These are phyloP conservation scores for Mactra quadrangularis DNA, from an alignment of 1,140 invertebrate genomes.

Conservation along the genomic window DNA sequence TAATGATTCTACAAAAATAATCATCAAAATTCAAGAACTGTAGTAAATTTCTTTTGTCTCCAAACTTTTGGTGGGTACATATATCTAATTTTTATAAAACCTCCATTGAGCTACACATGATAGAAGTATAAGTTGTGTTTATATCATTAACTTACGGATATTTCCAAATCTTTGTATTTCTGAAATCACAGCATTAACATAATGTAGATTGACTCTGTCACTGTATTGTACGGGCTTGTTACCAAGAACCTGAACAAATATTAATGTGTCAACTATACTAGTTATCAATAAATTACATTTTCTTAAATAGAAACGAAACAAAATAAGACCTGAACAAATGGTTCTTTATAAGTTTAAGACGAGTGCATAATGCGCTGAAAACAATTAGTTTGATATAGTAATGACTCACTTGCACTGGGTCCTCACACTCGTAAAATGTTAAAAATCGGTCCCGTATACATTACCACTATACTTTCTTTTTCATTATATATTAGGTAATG, in stretches of 20 bases:
- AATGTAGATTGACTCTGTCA: constrained; percentile 61
- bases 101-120: background rate
- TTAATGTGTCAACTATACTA: background rate
- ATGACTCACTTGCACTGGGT: too few relatives aligned
- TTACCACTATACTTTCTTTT: too few relatives aligned
- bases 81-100: background rate
- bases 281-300: background rate
- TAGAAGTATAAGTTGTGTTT: background rate
- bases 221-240: constrained; percentile 48
- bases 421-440: too few relatives aligned
- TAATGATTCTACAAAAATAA: too few relatives aligned
- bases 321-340: constrained; percentile 76
- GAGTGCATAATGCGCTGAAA: too few relatives aligned
- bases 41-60: too few relatives aligned
- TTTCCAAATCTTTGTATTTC: constrained; percentile 67
- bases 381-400: too few relatives aligned
- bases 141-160: constrained; percentile 43
- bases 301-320: background rate
- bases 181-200: constrained; percentile 63
- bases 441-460: too few relatives aligned
- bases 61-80: too few relatives aligned
- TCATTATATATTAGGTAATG: too few relatives aligned
- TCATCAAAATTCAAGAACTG: too few relatives aligned
- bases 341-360: background rate
- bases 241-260: constrained; percentile 58